phyloP scores from a whole-genome alignment of 30 jellyfish, hydroid and myxozoan genomes.

The Sanderia malayensis region DNA sequence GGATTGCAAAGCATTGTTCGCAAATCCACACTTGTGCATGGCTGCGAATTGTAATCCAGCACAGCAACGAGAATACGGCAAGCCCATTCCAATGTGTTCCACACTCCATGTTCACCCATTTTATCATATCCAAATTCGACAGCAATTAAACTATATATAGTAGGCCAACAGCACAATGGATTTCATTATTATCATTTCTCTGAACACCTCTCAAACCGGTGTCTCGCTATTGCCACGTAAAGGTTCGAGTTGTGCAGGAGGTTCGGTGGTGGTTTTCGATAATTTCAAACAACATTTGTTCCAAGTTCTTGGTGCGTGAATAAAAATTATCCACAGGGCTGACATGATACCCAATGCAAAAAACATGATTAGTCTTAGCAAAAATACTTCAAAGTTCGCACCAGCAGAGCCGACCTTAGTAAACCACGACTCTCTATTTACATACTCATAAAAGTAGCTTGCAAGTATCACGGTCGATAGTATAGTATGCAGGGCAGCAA shows the following conservation, averaged over 20 bases:
- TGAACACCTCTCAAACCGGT: slow-evolving; percentile 45
- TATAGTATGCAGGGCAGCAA: slow-evolving; percentile 80
- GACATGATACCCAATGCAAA: slow-evolving; percentile 80
- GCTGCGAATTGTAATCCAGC: slow-evolving; percentile 18
- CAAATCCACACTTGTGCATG: slow-evolving; percentile 13
- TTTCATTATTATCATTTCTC: no score
- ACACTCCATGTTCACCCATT: no score
- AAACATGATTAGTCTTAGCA: slow-evolving; percentile 74
- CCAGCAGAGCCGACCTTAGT: slow-evolving; percentile 82
- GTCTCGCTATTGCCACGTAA: slow-evolving; percentile 60
- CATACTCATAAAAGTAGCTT: slow-evolving; percentile 92
- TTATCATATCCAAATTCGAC: no score
- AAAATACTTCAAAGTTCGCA: slow-evolving; percentile 89
- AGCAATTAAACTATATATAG: no score
- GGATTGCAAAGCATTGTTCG: slow-evolving; percentile 2
- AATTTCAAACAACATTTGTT: slow-evolving; percentile 19
- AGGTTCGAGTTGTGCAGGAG: slow-evolving; percentile 66
- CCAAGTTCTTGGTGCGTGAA: slow-evolving; percentile 72
- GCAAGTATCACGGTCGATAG: slow-evolving; percentile 84
- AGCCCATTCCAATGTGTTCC: no score
- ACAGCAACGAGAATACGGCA: background rate
- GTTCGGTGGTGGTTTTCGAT: slow-evolving; percentile 26
- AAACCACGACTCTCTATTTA: slow-evolving; percentile 83
- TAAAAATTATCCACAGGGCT: slow-evolving; percentile 77
- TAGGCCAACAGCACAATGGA: no score